Evolutionary conservation across 2,797 vertebrate species (phyloP), one percentile per base, ranked within the genome.

Genomic region (Clamator glandarius): DNA sequence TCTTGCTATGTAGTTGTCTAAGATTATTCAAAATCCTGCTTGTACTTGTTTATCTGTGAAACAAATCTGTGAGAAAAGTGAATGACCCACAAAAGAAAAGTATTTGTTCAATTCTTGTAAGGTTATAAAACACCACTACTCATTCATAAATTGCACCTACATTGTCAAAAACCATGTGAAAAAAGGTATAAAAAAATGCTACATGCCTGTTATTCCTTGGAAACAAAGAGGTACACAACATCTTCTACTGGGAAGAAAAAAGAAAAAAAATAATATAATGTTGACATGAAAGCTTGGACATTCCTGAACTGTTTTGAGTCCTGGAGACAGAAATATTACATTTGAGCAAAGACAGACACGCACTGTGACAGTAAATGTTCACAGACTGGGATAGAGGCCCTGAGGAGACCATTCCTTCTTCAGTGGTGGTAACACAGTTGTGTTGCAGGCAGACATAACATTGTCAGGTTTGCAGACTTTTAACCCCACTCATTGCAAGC

Each of bases 11-110:
- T 58, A 70, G 68, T 66, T 96, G 36, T 13, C 58, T 52, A 59
- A 79, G 74, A 62, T 33, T 83, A 23, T 33, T 55, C 57, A 84
- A 91, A 86, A 80, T 44, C 11, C 44, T 66, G 4, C 17, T 86
- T 51, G 35, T 29, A 75, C 6, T 77, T 48, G 7, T 90, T 58
- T 75, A 79, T 50, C n/a, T 85, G 68, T 91, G 58, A 87, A 80
- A 85, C 26, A 89, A 96, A 4, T 62, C 44, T 89, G 41, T 90
- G 50, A 76, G 64, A 81, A 69, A 80, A 95, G 9, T 78, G 82
- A 89, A 15, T 81, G 36, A 74, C 12, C 8, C 26, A 55, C 9
- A 63, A 35, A 54, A 66, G 4, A 74, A 31, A 95, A 81, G 31
- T 51, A 79, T 24, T 55, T 89, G 24, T 48, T 84, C 67, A 74